phyloP scores from a whole-genome alignment of 2,797 vertebrate genomes.

The Chloroceryle inda region DNA sequence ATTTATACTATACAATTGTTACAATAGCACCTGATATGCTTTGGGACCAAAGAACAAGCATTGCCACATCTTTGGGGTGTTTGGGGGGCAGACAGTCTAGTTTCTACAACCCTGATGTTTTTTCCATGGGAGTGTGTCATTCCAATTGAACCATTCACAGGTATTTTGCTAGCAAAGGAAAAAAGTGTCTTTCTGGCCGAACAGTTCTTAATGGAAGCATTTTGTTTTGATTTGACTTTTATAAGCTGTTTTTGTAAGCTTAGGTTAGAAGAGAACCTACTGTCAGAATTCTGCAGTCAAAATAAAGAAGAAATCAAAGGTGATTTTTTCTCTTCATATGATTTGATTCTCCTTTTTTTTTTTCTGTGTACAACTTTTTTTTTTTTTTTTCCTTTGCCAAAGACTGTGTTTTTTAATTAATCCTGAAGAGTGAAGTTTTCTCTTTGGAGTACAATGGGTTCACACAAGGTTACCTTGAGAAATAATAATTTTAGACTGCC shows the following conservation, averaged over 20 bases:
- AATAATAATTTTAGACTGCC: background rate
- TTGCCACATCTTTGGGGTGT: fast-evolving
- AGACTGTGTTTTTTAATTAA: background rate
- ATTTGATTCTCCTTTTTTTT: background rate
- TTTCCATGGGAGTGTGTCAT: background rate
- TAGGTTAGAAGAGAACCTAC: background rate
- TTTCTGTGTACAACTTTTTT: background rate
- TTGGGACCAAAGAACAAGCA: background rate
- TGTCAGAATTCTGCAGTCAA: background rate
- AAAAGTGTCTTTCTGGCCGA: background rate
- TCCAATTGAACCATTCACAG: background rate
- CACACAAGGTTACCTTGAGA: background rate
- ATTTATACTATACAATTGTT: background rate
- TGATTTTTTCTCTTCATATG: background rate
- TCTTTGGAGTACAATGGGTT: background rate
- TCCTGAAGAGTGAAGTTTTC: background rate
- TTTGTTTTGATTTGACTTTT: background rate
- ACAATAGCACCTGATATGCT: background rate
- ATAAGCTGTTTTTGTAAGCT: background rate
- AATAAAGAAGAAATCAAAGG: background rate
- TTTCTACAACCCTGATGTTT: background rate
- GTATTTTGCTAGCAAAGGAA: background rate
- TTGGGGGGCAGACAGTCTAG: background rate
- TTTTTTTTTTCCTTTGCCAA: background rate
- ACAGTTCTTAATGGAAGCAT: background rate